Evolutionary conservation across 2,888 invertebrate genomes (phyloP), one percentile per base, ranked within the genome.

Genomic region (Drosophila limbata): DNA sequence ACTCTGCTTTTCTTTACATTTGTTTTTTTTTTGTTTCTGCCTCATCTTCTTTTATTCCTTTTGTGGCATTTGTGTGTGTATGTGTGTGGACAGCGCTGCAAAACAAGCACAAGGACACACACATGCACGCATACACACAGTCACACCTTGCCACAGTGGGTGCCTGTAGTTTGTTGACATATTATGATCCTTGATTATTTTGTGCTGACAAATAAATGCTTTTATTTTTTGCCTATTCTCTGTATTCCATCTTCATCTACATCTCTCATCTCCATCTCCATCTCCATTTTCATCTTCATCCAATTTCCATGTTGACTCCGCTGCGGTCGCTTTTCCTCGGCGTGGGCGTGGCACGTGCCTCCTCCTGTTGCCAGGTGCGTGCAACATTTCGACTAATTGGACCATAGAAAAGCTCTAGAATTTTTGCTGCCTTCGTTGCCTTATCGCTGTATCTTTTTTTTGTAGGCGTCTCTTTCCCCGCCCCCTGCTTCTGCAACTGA

Each of bases 111-210:
- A 83, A 81, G 82, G 83, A 81, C 44, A 21, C 44, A 44, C 44
- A 44, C 33, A 31, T 33, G 33, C 31, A 31, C 48, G 10, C 17
- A 17, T 33, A 44, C 13, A 25, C 13, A 31, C 48, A 8, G 28
- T 28, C 9, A 48, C 31, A 31, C 48, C 28, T 28, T 28, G 28
- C 28, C 31, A 17, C 28, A 28, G 28, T 28, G 28, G 28, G 1
- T 8, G 28, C 77, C 73, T 37, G 15, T 15, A 44, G 78, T 76
- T 84, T 84, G 85, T 84, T 85, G 84, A 85, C 86, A 82, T 85
- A 81, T 85, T 86, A 85, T 85, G 86, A 85, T 86, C 86, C 86
- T 85, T 85, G 84, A 84, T 85, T 86, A 84, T 84, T 85, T 84
- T 84, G 74, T 85, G 84, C 84, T 84, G 84, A 88, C 84, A 84